phyloP scores from a whole-genome alignment of 2,113 vertebrate genomes.

The Danionella cerebrum region DNA sequence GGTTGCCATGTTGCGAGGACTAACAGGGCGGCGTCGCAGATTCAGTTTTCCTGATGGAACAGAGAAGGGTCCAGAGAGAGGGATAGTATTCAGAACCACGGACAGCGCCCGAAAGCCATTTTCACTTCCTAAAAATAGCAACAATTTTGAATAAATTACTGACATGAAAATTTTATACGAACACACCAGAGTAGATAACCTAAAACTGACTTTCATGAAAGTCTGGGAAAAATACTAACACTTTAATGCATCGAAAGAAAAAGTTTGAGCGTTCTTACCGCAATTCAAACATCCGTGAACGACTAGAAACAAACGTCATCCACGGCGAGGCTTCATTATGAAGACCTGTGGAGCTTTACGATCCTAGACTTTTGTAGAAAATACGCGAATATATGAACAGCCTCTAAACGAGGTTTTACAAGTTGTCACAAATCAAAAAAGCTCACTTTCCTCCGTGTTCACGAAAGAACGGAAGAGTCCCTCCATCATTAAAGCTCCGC shows the following conservation, averaged over 20 bases:
- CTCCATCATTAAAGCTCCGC: background rate
- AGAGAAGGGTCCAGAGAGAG: background rate
- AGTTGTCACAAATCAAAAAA: background rate
- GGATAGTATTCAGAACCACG: constrained; percentile 55
- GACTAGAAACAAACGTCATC: constrained; percentile 20
- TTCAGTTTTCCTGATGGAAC: constrained; percentile 21
- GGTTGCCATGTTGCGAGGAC: constrained; percentile 51
- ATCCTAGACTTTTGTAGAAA: constrained; percentile 1
- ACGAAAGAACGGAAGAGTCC: background rate
- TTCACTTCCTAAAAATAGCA: background rate
- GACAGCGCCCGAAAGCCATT: constrained; percentile 50
- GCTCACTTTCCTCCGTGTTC: background rate
- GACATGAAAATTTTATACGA: too few relatives aligned
- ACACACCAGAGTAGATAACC: background rate
- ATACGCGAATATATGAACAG: background rate
- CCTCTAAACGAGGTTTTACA: background rate
- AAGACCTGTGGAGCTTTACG: constrained; percentile 54
- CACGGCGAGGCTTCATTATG: constrained; percentile 23
- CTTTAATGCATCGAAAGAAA: background rate
- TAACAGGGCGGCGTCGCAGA: constrained; percentile 24
- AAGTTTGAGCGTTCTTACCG: constrained; percentile 25
- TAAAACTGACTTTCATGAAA: background rate
- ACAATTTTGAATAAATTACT: background rate
- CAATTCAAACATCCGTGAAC: background rate
- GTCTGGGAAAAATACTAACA: background rate